Evolutionary conservation across 1,140 invertebrate species (phyloP).

Genomic region (Cyrtorhinus lividipennis): DNA sequence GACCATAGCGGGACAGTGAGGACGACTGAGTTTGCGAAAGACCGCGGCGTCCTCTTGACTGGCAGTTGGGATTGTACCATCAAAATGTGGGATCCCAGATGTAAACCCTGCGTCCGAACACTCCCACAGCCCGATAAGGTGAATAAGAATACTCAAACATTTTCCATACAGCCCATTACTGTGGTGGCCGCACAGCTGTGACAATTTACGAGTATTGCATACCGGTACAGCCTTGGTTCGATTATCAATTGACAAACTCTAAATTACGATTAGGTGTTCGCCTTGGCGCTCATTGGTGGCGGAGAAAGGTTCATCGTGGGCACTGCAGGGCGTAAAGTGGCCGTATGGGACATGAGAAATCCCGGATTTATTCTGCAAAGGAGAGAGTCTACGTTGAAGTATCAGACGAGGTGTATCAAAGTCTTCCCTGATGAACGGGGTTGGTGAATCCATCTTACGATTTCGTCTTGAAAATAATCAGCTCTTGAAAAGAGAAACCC

Average conservation of each 20-base stretch:
- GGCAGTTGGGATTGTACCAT: slow-evolving; percentile 2
- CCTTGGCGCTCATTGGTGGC: neutral
- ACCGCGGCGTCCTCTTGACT: neutral
- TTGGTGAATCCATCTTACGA: no score
- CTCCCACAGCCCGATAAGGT: slow-evolving; percentile 2
- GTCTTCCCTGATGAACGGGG: neutral
- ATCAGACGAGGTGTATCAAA: slow-evolving; percentile 10
- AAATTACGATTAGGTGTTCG: neutral
- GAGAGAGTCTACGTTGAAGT: slow-evolving; percentile 2
- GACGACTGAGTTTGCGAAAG: neutral
- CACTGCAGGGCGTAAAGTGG: slow-evolving; percentile 1
- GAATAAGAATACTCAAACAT: no score
- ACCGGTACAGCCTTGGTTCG: no score
- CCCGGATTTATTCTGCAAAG: neutral
- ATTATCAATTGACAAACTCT: no score
- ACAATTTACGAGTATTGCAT: no score
- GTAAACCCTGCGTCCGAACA: neutral
- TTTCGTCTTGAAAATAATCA: no score
- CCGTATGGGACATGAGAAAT: slow-evolving; percentile 5
- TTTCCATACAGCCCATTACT: no score
- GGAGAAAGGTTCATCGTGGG: slow-evolving; percentile 11
- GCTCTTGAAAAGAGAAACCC: no score
- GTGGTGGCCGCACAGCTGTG: no score
- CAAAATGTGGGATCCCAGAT: slow-evolving; percentile 4
- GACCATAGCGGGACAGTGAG: neutral